Evolutionary conservation across 1,140 invertebrate species (phyloP).

Genomic region (Leptonema lineaticorne): DNA sequence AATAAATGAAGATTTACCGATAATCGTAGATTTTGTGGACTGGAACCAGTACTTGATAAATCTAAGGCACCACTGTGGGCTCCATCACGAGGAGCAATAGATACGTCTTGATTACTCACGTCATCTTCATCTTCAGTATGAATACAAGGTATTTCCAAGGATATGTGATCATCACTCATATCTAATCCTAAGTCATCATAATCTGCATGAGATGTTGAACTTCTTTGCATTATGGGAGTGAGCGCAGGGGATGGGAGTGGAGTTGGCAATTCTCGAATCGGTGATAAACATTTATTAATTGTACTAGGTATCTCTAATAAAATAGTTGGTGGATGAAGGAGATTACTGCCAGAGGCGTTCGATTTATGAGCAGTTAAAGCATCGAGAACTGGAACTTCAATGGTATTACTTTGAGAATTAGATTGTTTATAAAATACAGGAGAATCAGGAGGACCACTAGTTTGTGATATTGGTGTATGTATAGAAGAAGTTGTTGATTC

Average conservation of each 20-base stretch:
- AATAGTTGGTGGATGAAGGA: slow-evolving; percentile 67
- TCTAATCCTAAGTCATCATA: slow-evolving; percentile 51
- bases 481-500: slow-evolving; percentile 63
- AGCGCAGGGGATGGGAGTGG: slow-evolving; percentile 68
- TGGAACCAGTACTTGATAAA: slow-evolving; percentile 29
- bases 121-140: slow-evolving; percentile 42
- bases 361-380: slow-evolving; percentile 63
- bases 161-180: slow-evolving; percentile 49
- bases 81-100: slow-evolving; percentile 20
- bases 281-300: slow-evolving; percentile 71
- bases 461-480: slow-evolving; percentile 58
- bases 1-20: slow-evolving; percentile 44
- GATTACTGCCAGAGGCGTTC: slow-evolving; percentile 55
- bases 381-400: slow-evolving; percentile 68
- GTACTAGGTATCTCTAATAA: slow-evolving; percentile 69
- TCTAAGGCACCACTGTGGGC: slow-evolving; percentile 15
- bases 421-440: slow-evolving; percentile 51
- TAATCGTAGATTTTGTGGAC: slow-evolving; percentile 47
- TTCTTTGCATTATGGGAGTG: slow-evolving; percentile 62
- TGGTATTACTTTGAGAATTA: slow-evolving; percentile 52
- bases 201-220: slow-evolving; percentile 45
- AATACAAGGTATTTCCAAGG: slow-evolving; percentile 48
- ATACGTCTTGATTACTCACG: slow-evolving; percentile 35
- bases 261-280: slow-evolving; percentile 71
- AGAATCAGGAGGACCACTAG: slow-evolving; percentile 59